Evolutionary conservation across 2,113 vertebrate species (phyloP).

Genomic region (Cinclus cinclus): DNA sequence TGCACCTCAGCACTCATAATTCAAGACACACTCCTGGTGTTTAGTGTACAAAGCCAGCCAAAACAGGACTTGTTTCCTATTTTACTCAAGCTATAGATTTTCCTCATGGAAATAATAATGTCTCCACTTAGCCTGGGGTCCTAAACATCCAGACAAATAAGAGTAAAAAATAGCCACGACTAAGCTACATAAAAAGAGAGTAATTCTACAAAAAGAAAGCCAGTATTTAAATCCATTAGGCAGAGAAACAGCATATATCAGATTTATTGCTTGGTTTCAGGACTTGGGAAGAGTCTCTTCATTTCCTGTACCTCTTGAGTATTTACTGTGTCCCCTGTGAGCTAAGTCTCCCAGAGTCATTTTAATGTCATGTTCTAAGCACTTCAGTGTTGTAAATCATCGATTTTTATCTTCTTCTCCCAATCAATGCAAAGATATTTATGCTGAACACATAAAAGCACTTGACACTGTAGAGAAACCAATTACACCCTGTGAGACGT

Average conservation of each 20-base stretch:
- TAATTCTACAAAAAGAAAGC: background rate
- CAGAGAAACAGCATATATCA: constrained; percentile 42
- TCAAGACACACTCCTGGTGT: background rate
- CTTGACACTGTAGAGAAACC: constrained; percentile 65
- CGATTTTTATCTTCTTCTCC: constrained; percentile 69
- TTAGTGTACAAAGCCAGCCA: background rate
- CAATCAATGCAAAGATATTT: constrained; percentile 72
- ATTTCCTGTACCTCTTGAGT: constrained; percentile 60
- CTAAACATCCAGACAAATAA: background rate
- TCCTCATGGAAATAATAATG: background rate
- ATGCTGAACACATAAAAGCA: constrained; percentile 72
- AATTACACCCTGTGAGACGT: constrained; percentile 54
- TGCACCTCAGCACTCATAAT: background rate
- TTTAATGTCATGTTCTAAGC: constrained; percentile 62
- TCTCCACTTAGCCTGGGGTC: background rate
- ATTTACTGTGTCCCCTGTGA: constrained; percentile 61
- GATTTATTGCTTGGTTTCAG: constrained; percentile 52
- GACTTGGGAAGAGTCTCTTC: constrained; percentile 56
- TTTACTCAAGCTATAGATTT: background rate
- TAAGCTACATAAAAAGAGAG: background rate
- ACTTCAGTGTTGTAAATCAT: constrained; percentile 52
- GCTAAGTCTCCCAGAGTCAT: constrained; percentile 64
- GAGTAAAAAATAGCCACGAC: background rate
- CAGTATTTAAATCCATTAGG: constrained; percentile 43
- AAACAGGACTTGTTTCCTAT: background rate